Base-by-base conservation (phyloP, 1,140 invertebrate genomes). In the Pseudomyrmex flavicornis region DNA sequence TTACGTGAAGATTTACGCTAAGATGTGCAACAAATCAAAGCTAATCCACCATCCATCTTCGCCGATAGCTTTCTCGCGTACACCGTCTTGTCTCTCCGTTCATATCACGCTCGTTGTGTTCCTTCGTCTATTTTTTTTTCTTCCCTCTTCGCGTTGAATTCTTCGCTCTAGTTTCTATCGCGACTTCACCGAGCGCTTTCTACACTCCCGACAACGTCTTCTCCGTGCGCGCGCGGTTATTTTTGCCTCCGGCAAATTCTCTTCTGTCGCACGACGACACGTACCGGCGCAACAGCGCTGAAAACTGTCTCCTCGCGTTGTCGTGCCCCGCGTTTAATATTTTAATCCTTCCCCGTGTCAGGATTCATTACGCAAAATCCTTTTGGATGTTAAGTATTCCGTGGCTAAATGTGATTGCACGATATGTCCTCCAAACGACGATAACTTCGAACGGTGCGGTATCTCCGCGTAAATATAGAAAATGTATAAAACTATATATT, bases 221-320 rank as follows among this genome's bases (percentile, higher is more conserved):
- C 22, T 46, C 69, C 54, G 48, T 56, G 68, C 3, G 13, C 26
- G 54, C 52, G 26, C 63, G 15, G 79, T 73, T 88, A 88, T 88
- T 88, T 88, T 76, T 69, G 85, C 72, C 79, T 15, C 22, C 65
- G 58, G 70, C 74, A 56, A 86, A 86, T 62, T 74, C 68, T 86
- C 54, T 50, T 44, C 44, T 44, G 70, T 59, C 50, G 54, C 17
- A 73, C 44, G 54, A 20, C 56, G 85, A 76, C 84, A 22, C 75
- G 76, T 69, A 50, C 76, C 26, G 50, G 17, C 66, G 26, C 48
- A 35, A 77, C 74, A 56, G 26, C 72, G 74, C 35, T 59, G 66
- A 72, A 59, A 70, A 59, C 66, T 72, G 76, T 80, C 66, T 80
- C 66, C 66, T 70, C 44, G 56, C 66, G 56, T 80, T 56, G 54